Base-by-base conservation (phyloP, 2,888 invertebrate genomes). In the Luffia ferchaultella region DNA sequence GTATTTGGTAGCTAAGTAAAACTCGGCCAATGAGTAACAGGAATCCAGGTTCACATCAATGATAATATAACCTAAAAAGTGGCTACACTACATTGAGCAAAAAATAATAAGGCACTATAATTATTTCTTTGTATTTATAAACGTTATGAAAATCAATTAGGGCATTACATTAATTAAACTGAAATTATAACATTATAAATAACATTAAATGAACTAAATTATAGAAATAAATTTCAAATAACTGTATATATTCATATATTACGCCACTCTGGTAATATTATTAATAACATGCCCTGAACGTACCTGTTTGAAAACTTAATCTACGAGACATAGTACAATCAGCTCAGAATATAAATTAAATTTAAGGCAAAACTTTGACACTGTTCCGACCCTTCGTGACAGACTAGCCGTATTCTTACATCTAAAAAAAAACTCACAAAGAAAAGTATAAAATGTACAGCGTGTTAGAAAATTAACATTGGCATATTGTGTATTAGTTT, bases 281-380 rank as follows among this genome's bases (percentile, higher is more conserved):
- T n/a, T n/a, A n/a, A n/a, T n/a, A n/a, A 30, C 12, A 30, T 30
- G 30, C 30, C 30, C 30, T 30, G 30, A 30, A 30, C 30, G 12
- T 30, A 3, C 30, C 30, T 30, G 30, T 30, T 30, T 30, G 12
- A 30, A 3, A 30, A 30, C 30, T 30, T 30, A 30, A 30, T 12
- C 30, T 30, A 30, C 12, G 12, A 30, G 30, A 30, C 30, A 71
- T 67, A 61, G 67, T 77, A 77, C 73, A 75, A 75, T 70, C 70
- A 63, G 73, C 58, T 62, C 58, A 68, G 70, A 71, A 73, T 72
- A 73, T 76, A 73, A 74, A 78, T 78, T 78, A 78, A 77, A 77
- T 78, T 80, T 76, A 80, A 78, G 79, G 77, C 76, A 73, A 74
- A 76, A 78, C 71, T 76, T 76, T 71, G 77, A 76, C 74, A 65